phyloP scores from a whole-genome alignment of 2,113 vertebrate species.

The Osmerus eperlanus region DNA sequence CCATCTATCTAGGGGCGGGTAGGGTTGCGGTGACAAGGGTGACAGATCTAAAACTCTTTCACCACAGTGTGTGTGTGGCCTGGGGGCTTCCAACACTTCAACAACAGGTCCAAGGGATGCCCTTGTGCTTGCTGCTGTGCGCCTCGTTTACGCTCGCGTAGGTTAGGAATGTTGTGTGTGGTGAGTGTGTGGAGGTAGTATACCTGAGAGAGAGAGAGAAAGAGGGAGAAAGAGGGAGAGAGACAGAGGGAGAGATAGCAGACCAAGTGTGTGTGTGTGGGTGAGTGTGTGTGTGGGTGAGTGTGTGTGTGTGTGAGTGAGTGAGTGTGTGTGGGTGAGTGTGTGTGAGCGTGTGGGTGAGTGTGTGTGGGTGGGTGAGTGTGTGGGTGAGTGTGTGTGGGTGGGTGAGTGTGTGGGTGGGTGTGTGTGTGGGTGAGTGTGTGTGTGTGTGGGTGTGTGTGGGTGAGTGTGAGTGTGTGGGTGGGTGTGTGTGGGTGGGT shows the following conservation, averaged over 20 bases:
- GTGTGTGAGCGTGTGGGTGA: too few relatives aligned
- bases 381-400: too few relatives aligned
- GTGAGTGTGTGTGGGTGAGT: background rate
- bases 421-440: too few relatives aligned
- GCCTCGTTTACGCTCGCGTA: too few relatives aligned
- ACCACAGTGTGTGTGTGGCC: constrained; percentile 6
- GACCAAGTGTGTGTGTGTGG: background rate
- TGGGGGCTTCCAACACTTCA: background rate
- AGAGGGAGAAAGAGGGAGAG: background rate
- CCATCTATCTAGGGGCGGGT: constrained; percentile 48
- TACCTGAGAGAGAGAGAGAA: background rate
- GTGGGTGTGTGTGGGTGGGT: background rate
- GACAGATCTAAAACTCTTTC: background rate
- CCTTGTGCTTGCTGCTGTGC: too few relatives aligned
- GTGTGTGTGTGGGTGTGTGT: too few relatives aligned
- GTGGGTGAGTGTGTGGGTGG: too few relatives aligned
- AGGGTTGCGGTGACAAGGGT: too few relatives aligned
- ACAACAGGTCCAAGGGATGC: background rate
- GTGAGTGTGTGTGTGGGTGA: background rate
- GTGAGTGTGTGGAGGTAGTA: too few relatives aligned
- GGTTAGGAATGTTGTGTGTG: too few relatives aligned
- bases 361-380: too few relatives aligned
- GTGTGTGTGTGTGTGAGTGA: background rate
- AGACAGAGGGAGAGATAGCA: background rate
- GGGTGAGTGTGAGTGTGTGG: too few relatives aligned